Evolutionary conservation across 2,797 vertebrate genomes (phyloP), one percentile per base, ranked within the genome.

Genomic region (Anniella stebbinsi): DNA sequence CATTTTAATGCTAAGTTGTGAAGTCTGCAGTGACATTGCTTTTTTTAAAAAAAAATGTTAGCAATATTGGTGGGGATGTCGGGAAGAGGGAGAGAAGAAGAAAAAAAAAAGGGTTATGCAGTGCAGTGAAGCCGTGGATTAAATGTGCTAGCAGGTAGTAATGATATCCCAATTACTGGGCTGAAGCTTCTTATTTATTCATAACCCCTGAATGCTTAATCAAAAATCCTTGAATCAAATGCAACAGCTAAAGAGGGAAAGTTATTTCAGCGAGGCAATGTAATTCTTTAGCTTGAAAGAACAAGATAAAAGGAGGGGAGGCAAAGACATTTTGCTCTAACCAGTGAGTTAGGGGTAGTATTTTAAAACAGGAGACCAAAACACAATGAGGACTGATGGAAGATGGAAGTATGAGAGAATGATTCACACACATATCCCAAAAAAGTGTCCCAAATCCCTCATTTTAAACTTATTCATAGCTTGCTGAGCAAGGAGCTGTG

Each of bases 1-100:
- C 98, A 98, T 99, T 98, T 97, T 97, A 98, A 98, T 97, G 97
- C 97, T 98, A 98, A 98, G 98, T 98, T 97, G 97, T 91, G 91
- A 98, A 97, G 97, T 97, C 97, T 96, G 97, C 97, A 94, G 97
- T 97, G 98, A 98, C 97, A 97, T 95, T 97, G 97, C 95, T 89
- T 97, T 95, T 96, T 87, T 54, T 13, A 13, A 57, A 57, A 63
- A 63, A 63, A 63, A 63, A 23, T 94, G 63, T 91, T 90, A 80
- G 95, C 92, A 88, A 89, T 89, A 92, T 93, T 89, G 93, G 92
- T 94, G 95, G 96, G 89, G 92, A 94, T 95, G 96, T 95, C 70
- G 92, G 89, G 93, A 96, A 96, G 95, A 7, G 60, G 60, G 17
- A 51, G 69, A 21, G 15, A 10, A 13, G 80, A 10, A 36, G 51